Conservation (phyloP, 2,113 vertebrate genomes). For the Hydropotes inermis region DNA sequence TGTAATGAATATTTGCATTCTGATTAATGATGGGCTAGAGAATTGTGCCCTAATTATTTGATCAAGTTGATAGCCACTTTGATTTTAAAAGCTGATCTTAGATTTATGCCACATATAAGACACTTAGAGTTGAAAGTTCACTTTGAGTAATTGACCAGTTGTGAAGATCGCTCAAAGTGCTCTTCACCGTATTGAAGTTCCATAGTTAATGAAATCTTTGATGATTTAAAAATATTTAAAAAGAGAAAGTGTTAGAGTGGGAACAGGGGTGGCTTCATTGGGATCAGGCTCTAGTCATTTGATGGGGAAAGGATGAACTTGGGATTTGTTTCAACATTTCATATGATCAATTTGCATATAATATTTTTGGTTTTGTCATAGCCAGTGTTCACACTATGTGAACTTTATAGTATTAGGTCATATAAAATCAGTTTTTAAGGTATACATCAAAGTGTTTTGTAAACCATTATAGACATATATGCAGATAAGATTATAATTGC, state of each 20-base stretch:
- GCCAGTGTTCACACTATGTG: background rate
- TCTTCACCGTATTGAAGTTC: slow-evolving; percentile 49
- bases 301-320: background rate
- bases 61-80: slow-evolving; percentile 53
- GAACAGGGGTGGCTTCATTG: background rate
- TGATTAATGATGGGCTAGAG: background rate
- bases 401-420: background rate
- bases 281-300: background rate
- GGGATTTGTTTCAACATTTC: background rate
- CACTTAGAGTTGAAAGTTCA: slow-evolving; percentile 43
- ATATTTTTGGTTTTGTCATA: background rate
- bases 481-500: background rate
- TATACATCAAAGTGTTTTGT: background rate
- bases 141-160: slow-evolving; percentile 45
- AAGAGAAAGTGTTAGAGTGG: background rate
- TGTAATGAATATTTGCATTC: slow-evolving; percentile 5
- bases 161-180: slow-evolving; percentile 34
- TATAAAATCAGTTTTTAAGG: background rate
- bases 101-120: slow-evolving; percentile 42
- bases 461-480: background rate
- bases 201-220: slow-evolving; percentile 7
- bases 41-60: slow-evolving; percentile 35
- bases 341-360: background rate
- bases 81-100: slow-evolving; percentile 32
- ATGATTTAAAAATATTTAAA: slow-evolving; percentile 51